A percentile compares a stretch with the other conserved stretches of the same genome.
Evolutionary conservation across 1,140 invertebrate species (phyloP).

Genomic region (Euglossa dilemma): DNA sequence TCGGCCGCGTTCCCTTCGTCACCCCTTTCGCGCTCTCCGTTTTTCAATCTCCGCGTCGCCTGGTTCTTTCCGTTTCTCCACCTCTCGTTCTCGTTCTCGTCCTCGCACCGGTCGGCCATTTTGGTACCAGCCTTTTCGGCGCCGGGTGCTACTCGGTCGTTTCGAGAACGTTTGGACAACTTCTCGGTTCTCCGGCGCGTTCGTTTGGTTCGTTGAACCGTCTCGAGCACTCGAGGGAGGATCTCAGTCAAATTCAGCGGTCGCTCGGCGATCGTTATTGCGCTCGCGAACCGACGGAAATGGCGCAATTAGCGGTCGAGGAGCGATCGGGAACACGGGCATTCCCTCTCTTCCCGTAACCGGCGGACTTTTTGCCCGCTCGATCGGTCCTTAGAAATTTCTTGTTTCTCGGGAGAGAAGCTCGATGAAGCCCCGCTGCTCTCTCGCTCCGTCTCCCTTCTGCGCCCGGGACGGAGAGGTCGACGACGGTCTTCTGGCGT

Average conservation of each 20-base stretch:
- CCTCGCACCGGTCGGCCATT: conserved; percentile 33
- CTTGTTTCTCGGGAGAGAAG: conserved; percentile 28
- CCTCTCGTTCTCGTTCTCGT: conserved; percentile 9
- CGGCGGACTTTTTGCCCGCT: not conserved
- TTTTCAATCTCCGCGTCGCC: conserved; percentile 48
- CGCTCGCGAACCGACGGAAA: conserved; percentile 30
- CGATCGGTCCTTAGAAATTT: conserved; percentile 31
- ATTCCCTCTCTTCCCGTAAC: conserved; percentile 7
- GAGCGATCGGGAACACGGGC: conserved; percentile 39
- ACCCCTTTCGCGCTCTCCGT: conserved; percentile 12
- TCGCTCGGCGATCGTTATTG: not conserved
- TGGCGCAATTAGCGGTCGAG: conserved; percentile 41
- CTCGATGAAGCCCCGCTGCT: not conserved
- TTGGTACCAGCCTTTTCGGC: not conserved
- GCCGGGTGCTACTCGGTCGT: no score
- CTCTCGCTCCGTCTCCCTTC: not conserved
- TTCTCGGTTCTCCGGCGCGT: not conserved
- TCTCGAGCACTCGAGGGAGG: not conserved
- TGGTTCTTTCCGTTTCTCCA: conserved; percentile 24
- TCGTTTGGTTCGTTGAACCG: not conserved
- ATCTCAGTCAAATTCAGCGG: conserved; percentile 3
- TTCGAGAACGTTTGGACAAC: not conserved
- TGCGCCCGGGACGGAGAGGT: conserved; percentile 25
- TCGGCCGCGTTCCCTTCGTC: not conserved
- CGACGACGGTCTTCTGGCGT: conserved; percentile 52